Percentiles rank a stretch among this genome's conserved stretches.
These are phyloP conservation scores for Lamprologus lemairii DNA, from an alignment of 2,113 vertebrate species.

Conservation along the genomic window DNA sequence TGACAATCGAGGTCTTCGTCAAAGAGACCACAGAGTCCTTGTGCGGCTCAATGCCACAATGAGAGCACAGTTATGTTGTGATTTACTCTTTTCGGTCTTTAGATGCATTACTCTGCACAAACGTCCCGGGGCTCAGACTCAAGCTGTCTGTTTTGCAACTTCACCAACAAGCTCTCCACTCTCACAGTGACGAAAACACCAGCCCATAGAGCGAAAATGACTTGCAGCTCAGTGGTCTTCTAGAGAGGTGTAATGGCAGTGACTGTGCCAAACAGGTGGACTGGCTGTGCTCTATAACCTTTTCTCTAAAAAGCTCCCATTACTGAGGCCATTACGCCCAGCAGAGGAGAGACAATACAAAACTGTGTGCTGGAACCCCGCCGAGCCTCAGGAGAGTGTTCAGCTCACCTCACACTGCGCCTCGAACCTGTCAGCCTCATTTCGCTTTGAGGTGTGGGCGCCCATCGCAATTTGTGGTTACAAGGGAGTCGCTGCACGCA, in stretches of 20 bases:
- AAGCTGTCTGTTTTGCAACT: conserved; percentile 9
- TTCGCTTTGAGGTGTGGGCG: not conserved
- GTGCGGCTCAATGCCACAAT: not conserved
- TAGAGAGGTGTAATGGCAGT: not conserved
- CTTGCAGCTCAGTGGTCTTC: not conserved
- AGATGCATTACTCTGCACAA: not conserved
- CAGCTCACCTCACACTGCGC: not conserved
- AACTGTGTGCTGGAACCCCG: not conserved
- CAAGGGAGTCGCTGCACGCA: not conserved
- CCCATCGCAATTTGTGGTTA: not conserved
- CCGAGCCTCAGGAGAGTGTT: not conserved
- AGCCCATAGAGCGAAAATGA: not conserved
- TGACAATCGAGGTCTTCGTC: not conserved
- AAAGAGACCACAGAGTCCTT: not conserved
- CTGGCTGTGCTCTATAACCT: not conserved
- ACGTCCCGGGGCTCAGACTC: not conserved
- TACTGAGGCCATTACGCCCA: not conserved
- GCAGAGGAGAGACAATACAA: not conserved
- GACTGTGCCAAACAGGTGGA: not conserved
- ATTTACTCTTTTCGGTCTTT: not conserved
- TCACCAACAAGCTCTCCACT: not conserved
- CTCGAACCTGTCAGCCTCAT: not conserved
- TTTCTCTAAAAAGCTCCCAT: not conserved
- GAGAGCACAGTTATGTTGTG: not conserved
- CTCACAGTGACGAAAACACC: not conserved